Conservation (phyloP, 1,140 invertebrate species). For the Lucilia sericata region DNA sequence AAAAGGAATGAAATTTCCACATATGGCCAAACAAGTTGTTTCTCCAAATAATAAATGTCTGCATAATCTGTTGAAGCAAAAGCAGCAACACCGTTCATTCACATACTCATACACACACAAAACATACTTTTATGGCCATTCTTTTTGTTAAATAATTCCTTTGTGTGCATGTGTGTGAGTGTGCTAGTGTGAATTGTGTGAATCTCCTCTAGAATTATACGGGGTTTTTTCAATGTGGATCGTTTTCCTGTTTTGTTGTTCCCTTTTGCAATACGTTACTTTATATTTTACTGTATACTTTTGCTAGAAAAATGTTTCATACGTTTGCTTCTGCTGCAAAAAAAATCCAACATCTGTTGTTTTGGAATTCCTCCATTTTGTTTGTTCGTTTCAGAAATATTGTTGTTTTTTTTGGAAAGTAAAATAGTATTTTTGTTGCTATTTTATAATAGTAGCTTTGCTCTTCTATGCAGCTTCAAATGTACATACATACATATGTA, state of each 20-base stretch:
- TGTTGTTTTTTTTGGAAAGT: not conserved
- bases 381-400: not conserved
- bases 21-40: not conserved
- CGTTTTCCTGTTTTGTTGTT: not conserved
- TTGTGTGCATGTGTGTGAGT: not conserved
- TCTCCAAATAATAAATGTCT: not conserved
- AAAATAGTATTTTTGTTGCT: conserved; percentile 7
- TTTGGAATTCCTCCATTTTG: conserved; percentile 5
- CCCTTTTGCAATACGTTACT: not conserved
- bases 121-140: not conserved
- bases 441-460: not conserved
- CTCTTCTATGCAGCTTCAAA: not conserved
- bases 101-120: not conserved
- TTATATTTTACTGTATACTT: not conserved
- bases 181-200: not conserved
- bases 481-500: too few relatives aligned
- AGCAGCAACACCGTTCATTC: not conserved
- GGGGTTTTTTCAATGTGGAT: not conserved
- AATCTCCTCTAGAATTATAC: not conserved
- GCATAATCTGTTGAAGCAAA: conserved; percentile 11
- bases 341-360: not conserved
- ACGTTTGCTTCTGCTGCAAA: not conserved
- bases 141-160: conserved; percentile 3
- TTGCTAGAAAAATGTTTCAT: not conserved
- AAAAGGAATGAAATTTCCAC: not conserved